phyloP scores from a whole-genome alignment of 35 echinoderm and acorn worm species.

The Hemicentrotus pulcherrimus region DNA sequence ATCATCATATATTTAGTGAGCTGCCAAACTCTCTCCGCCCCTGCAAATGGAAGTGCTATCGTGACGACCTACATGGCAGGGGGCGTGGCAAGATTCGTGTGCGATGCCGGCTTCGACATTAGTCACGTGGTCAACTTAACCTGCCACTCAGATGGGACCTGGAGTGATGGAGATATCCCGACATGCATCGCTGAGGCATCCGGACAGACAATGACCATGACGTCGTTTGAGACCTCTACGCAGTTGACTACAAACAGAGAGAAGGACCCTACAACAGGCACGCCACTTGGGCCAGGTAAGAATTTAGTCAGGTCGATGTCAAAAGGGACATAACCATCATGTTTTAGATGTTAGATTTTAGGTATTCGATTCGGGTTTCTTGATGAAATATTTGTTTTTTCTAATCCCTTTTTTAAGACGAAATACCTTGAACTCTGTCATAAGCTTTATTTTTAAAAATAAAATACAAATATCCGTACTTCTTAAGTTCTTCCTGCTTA shows the following conservation, averaged over 20 bases:
- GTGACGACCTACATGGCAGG: background rate
- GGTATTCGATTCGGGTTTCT: too few species aligned
- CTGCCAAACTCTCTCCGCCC: background rate
- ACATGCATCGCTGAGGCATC: background rate
- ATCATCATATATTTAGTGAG: background rate
- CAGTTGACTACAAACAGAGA: background rate
- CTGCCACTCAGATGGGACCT: background rate
- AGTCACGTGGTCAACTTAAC: conserved; percentile 1
- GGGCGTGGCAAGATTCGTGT: conserved; percentile 22
- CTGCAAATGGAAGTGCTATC: background rate
- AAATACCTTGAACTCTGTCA: background rate
- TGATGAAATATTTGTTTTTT: too few species aligned
- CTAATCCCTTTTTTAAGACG: too few species aligned
- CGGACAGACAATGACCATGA: background rate
- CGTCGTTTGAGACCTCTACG: background rate
- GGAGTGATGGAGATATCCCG: conserved; percentile 45
- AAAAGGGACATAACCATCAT: too few species aligned
- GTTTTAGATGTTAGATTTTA: too few species aligned
- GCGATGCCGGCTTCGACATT: background rate
- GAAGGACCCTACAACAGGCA: background rate
- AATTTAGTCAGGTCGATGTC: too few species aligned
- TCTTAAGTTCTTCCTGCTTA: background rate
- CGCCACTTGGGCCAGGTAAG: too few species aligned
- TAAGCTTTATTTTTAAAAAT: background rate
- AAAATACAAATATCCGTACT: background rate